phyloP scores from a whole-genome alignment of 1,140 invertebrate species.

The Dinoponera quadriceps region DNA sequence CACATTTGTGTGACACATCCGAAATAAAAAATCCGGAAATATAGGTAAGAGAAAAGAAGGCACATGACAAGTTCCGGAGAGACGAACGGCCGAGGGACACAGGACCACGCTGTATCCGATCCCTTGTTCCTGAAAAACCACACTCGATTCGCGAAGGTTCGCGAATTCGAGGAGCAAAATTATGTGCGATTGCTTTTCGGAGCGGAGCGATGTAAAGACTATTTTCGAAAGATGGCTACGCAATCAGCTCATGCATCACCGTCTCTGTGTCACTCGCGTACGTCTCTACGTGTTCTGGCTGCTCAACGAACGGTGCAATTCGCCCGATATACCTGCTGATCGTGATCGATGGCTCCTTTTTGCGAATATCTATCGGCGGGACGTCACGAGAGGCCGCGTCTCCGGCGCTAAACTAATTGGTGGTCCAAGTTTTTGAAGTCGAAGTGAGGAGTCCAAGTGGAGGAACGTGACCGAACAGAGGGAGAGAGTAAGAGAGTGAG shows the following conservation, averaged over 20 bases:
- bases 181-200: not conserved
- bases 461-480: slow-evolving; percentile 38
- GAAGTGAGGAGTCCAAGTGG: slow-evolving; percentile 56
- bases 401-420: slow-evolving; percentile 80
- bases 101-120: too few species aligned
- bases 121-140: not conserved
- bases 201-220: not conserved
- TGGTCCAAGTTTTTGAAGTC: slow-evolving; percentile 71
- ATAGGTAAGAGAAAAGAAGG: too few species aligned
- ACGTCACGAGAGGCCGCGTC: slow-evolving; percentile 48
- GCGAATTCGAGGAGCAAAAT: not conserved
- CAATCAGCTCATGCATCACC: not conserved
- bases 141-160: not conserved
- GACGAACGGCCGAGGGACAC: too few species aligned
- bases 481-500: slow-evolving; percentile 27
- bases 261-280: not conserved
- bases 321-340: slow-evolving; percentile 30
- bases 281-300: too few species aligned
- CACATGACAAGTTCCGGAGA: too few species aligned
- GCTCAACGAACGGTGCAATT: slow-evolving; percentile 18
- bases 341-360: slow-evolving; percentile 24
- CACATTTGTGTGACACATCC: too few species aligned
- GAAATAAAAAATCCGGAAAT: too few species aligned
- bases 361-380: slow-evolving; percentile 8
- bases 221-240: not conserved